A percentile compares a stretch with the other conserved stretches of the same genome.
Evolutionary conservation across 2,797 vertebrate species (phyloP).

Genomic region (Geotrypetes seraphini): DNA sequence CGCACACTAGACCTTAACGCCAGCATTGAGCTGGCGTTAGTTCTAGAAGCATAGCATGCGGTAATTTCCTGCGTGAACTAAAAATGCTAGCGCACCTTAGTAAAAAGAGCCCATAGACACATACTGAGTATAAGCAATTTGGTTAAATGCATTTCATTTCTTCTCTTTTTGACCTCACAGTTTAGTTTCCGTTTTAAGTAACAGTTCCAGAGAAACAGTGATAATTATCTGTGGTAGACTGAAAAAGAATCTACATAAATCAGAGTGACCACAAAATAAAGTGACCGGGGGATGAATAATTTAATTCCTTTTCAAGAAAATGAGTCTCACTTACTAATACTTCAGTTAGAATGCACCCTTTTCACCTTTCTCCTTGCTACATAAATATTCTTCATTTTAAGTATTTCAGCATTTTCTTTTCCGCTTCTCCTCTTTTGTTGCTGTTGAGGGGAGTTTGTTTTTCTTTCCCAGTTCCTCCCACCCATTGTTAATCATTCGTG

Average conservation of each 20-base stretch:
- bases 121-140: no score
- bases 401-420: slow-evolving; percentile 32
- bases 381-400: no score
- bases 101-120: no score
- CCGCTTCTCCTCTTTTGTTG: slow-evolving; percentile 45
- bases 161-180: slow-evolving; percentile 34
- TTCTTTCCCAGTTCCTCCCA: slow-evolving; percentile 70
- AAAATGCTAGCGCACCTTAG: no score
- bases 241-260: slow-evolving; percentile 62
- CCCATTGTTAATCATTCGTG: slow-evolving; percentile 58
- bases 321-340: slow-evolving; percentile 58
- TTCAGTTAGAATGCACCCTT: slow-evolving; percentile 40
- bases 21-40: no score
- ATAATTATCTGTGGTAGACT: slow-evolving; percentile 53
- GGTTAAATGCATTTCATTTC: slow-evolving; percentile 18
- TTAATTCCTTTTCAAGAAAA: slow-evolving; percentile 49
- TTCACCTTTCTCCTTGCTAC: slow-evolving; percentile 30
- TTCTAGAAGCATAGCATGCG: no score
- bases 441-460: slow-evolving; percentile 66
- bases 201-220: slow-evolving; percentile 56
- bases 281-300: slow-evolving; percentile 39
- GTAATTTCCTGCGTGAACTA: no score
- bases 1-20: no score
- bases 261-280: slow-evolving; percentile 48
- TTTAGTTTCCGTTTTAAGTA: slow-evolving; percentile 25